Conservation (phyloP, 2,888 invertebrate genomes). For the Podabrus alpinus region DNA sequence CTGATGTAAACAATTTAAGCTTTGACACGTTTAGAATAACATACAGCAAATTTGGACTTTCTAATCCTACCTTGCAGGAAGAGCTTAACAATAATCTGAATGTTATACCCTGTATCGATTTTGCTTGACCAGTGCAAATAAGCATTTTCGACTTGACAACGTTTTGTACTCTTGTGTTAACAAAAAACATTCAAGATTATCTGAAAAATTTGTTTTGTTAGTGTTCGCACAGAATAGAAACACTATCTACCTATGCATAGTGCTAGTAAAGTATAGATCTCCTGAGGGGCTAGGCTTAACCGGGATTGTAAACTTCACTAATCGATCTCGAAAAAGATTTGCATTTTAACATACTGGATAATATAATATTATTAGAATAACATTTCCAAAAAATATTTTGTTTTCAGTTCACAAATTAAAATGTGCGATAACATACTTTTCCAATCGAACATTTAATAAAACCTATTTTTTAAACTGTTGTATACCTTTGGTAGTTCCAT, state of each 20-base stretch:
- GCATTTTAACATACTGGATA: not conserved
- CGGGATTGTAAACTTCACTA: too few species aligned
- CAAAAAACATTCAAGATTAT: not conserved
- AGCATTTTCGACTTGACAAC: not conserved
- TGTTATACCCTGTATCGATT: not conserved
- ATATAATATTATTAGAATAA: not conserved
- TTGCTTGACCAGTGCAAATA: not conserved
- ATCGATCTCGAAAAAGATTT: not conserved
- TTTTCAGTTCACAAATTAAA: not conserved
- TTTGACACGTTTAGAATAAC: too few species aligned
- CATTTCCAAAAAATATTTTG: not conserved
- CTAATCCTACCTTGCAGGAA: not conserved
- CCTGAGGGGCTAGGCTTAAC: too few species aligned
- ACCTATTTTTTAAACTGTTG: not conserved
- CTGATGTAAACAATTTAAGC: too few species aligned
- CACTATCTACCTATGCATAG: too few species aligned
- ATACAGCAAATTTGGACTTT: not conserved
- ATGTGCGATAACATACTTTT: not conserved
- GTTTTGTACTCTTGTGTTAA: not conserved
- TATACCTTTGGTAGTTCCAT: not conserved
- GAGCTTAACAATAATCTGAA: not conserved
- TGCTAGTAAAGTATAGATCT: too few species aligned
- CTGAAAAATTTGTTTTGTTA: too few species aligned
- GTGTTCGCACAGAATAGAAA: too few species aligned
- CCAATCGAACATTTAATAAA: not conserved